Evolutionary conservation across 2,113 vertebrate genomes (phyloP).

Genomic region (Takifugu bimaculatus): DNA sequence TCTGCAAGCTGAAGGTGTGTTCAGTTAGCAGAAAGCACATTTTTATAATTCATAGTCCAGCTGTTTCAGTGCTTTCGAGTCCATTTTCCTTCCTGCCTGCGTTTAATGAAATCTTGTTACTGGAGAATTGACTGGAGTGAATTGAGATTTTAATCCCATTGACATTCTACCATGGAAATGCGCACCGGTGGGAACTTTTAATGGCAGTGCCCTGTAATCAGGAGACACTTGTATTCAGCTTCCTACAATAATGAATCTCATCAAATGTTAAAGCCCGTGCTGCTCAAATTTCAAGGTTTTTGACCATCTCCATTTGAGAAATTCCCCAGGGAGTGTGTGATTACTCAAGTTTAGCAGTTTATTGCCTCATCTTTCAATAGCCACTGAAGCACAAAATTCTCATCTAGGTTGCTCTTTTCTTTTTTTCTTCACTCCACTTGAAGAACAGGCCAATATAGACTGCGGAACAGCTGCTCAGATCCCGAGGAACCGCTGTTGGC

Average conservation of each 20-base stretch:
- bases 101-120: constrained; percentile 99
- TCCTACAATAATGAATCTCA: constrained; percentile 93
- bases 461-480: constrained; percentile 83
- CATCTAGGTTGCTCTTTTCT: constrained; percentile 91
- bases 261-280: constrained; percentile 88
- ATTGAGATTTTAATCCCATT: constrained; percentile 99
- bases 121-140: constrained; percentile 97
- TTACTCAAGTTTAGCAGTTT: constrained; percentile 99
- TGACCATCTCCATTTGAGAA: constrained; percentile 94
- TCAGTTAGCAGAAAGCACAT: constrained; percentile 97
- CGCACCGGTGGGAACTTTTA: constrained; percentile 91
- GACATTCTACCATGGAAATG: constrained; percentile 87
- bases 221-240: constrained; percentile 94
- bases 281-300: constrained; percentile 97
- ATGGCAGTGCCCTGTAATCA: constrained; percentile 90
- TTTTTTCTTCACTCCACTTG: constrained; percentile 72
- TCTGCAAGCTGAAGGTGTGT: constrained; percentile 95
- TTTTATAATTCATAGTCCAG: constrained; percentile 99
- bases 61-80: constrained; percentile 96
- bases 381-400: constrained; percentile 99
- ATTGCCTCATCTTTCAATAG: constrained; percentile 99
- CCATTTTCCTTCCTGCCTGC: constrained; percentile 91
- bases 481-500: constrained; percentile 77
- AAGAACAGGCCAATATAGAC: constrained; percentile 94
- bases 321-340: constrained; percentile 95